Conservation (phyloP, 2,888 invertebrate genomes). For the Scaeva pyrastri region DNA sequence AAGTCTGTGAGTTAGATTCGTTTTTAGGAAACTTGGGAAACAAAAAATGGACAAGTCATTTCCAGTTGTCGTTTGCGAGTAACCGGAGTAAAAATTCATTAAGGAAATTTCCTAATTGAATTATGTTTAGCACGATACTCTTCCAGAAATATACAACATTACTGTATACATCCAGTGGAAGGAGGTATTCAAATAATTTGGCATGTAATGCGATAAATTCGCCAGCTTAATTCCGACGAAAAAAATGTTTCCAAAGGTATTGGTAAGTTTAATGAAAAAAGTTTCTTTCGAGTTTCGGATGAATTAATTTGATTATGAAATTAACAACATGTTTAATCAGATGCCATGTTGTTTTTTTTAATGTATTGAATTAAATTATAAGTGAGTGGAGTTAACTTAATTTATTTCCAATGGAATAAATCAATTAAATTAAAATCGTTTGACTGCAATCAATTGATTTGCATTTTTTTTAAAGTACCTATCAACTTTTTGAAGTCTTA, state of each 20-base stretch:
- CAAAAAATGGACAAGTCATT: conserved; percentile 41
- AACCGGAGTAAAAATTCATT: conserved; percentile 51
- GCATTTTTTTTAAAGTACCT: too few species aligned
- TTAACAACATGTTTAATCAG: background rate
- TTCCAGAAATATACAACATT: background rate
- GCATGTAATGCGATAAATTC: background rate
- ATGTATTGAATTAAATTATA: too few species aligned
- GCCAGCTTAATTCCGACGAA: background rate
- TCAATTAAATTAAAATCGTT: too few species aligned
- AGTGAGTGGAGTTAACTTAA: too few species aligned
- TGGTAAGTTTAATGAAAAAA: background rate
- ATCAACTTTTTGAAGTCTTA: too few species aligned
- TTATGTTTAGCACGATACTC: background rate
- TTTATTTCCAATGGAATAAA: too few species aligned
- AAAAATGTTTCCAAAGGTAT: background rate
- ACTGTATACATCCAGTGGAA: too few species aligned
- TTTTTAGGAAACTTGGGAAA: background rate
- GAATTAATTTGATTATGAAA: background rate
- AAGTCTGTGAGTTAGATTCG: conserved; percentile 52
- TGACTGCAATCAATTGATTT: too few species aligned
- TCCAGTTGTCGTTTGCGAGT: conserved; percentile 47
- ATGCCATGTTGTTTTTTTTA: too few species aligned
- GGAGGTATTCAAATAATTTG: background rate
- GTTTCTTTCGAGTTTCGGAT: background rate
- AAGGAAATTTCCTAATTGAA: conserved; percentile 34